These are phyloP conservation scores for Mus minutoides DNA, from an alignment of 2,797 vertebrate species.

Conservation along the genomic window DNA sequence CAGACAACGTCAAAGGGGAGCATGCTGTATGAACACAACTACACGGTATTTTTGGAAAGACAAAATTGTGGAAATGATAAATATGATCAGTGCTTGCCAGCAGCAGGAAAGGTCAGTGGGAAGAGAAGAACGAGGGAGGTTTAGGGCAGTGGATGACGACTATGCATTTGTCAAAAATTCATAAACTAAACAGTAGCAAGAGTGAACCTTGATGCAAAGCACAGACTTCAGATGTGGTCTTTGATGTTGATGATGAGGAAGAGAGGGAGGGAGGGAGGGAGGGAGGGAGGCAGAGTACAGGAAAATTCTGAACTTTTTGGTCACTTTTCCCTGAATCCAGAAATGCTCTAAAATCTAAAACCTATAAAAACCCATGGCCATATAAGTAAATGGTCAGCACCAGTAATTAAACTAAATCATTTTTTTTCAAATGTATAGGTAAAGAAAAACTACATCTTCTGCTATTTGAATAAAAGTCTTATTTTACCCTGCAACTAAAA, in stretches of 20 bases:
- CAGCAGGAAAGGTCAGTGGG: neutral
- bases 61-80: neutral
- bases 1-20: neutral
- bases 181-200: neutral
- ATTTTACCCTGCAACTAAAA: neutral
- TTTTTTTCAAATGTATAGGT: neutral
- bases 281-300: no score
- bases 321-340: neutral
- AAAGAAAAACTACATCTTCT: neutral
- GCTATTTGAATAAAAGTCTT: slow-evolving; percentile 13
- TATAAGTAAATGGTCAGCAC: neutral
- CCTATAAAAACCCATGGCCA: neutral
- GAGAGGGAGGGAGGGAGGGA: no score
- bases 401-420: neutral
- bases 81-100: neutral
- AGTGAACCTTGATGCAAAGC: neutral
- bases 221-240: neutral
- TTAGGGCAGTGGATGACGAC: neutral
- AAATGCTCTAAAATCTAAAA: neutral
- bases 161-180: neutral
- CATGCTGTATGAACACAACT: neutral
- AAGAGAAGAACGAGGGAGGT: neutral
- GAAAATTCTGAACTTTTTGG: neutral
- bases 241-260: neutral
- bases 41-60: neutral